Base-by-base conservation (phyloP, 2,888 invertebrate genomes). In the Rhamnusium bicolor region DNA sequence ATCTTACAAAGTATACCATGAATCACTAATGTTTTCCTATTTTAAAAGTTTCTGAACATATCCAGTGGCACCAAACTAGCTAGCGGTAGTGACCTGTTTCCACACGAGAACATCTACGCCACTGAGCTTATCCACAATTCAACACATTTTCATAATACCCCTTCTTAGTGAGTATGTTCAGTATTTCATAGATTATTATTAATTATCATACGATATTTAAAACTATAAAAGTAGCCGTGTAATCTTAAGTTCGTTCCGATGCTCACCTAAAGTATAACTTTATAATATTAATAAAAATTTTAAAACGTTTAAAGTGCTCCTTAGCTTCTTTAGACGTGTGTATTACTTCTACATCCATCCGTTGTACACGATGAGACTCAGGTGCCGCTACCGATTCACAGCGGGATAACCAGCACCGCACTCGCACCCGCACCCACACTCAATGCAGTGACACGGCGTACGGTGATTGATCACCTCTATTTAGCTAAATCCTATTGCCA, bases 391-490 rank as follows among this genome's bases (percentile, higher is more conserved):
- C 80, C 82, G 81, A 79, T 76, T 80, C 77, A 73, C 81, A 81
- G 79, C 75, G 73, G 84, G 82, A 82, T 84, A 84, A 79, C 83
- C 85, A 82, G 82, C 84, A 83, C 81, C 73, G 69, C 73, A 73
- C 77, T 77, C 75, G 40, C 62, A 51, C 79, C 71, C 78, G 73
- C 72, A 72, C 77, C 77, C 78, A 75, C 75, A 79, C 78, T 77
- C 82, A 85, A 86, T 86, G 85, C 86, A 85, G 84, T 86, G 86
- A 87, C 87, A 87, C 86, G 84, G 81, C 83, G 82, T 83, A 80
- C 82, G 82, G 87, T 88, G 88, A 88, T 88, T 88, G 88, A 88
- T 83, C 84, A 85, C 86, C 83, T 85, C 85, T 85, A 85, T 86
- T 86, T 85, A 84, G 83, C 85, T 84, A 86, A 82, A 82, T 88